Conservation (phyloP, 2,888 invertebrate genomes). For the Corythucha ciliata region DNA sequence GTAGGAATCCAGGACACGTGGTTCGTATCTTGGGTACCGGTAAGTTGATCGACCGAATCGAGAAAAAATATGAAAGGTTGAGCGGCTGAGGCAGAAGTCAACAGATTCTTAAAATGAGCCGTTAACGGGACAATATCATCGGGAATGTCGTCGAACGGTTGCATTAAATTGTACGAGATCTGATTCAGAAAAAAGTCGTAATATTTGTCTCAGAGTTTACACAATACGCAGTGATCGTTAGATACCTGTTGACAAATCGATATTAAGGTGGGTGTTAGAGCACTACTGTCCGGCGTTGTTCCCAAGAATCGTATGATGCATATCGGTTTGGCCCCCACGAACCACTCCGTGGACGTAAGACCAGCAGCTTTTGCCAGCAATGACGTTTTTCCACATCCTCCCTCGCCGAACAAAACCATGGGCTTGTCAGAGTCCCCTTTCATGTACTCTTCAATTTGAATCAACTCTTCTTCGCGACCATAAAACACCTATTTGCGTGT, state of each 20-base stretch:
- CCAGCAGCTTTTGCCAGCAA: conserved; percentile 85
- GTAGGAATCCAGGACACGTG: conserved; percentile 95
- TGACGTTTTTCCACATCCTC: conserved; percentile 97
- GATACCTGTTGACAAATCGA: conserved; percentile 88
- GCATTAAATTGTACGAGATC: conserved; percentile 85
- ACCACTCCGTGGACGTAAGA: conserved; percentile 64
- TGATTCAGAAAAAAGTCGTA: conserved; percentile 43
- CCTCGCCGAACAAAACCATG: conserved; percentile 84
- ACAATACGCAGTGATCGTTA: too few species aligned
- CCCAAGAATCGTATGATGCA: conserved; percentile 88
- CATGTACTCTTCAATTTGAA: conserved; percentile 73
- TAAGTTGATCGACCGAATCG: conserved; percentile 94
- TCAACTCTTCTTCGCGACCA: conserved; percentile 78
- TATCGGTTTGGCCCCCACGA: conserved; percentile 64
- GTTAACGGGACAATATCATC: conserved; percentile 92
- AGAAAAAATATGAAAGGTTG: conserved; percentile 84
- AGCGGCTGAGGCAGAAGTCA: conserved; percentile 68
- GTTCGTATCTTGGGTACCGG: conserved; percentile 86
- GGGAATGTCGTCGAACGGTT: conserved; percentile 87
- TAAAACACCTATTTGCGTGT: conserved; percentile 61
- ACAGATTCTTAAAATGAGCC: conserved; percentile 87
- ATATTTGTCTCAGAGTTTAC: neutral
- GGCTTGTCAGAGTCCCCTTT: conserved; percentile 76
- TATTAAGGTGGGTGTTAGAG: conserved; percentile 84
- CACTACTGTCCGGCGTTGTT: conserved; percentile 94